phyloP scores from a whole-genome alignment of 2,113 vertebrate species.

The Suncus etruscus region DNA sequence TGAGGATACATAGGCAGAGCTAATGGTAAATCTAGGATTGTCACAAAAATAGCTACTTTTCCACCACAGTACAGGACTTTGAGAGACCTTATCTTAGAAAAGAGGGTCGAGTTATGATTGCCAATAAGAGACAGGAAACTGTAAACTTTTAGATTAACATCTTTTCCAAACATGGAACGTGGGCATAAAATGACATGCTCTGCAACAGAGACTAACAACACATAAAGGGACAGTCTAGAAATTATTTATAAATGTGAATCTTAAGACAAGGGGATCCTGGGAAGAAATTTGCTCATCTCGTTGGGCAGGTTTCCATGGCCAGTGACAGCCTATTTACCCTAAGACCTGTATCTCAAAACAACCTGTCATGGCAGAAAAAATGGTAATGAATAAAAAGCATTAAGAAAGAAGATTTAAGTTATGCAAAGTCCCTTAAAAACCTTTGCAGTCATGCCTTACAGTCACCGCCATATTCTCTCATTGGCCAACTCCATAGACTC shows the following conservation, averaged over 20 bases:
- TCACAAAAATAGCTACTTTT: conserved; percentile 19
- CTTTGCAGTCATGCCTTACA: neutral
- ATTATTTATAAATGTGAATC: conserved; percentile 40
- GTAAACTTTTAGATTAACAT: neutral
- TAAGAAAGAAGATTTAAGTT: neutral
- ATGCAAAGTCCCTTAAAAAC: neutral
- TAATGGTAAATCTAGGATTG: neutral
- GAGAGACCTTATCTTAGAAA: neutral
- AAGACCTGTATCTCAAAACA: conserved; percentile 7
- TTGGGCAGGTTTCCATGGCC: conserved; percentile 27
- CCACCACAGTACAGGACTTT: neutral
- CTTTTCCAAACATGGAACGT: neutral
- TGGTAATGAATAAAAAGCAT: neutral
- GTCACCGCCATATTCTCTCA: too few species aligned
- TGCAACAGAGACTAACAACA: neutral
- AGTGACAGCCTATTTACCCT: neutral
- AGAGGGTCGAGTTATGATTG: neutral
- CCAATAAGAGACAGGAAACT: neutral
- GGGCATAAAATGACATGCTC: neutral
- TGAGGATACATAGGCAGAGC: neutral
- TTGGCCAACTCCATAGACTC: too few species aligned
- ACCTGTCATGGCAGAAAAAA: conserved; percentile 23
- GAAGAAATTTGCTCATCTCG: neutral
- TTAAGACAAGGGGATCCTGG: neutral
- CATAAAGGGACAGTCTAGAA: conserved; percentile 39